Base-by-base conservation (phyloP, 92 coral and sea anemone species). In the Palythoa heliodiscus region DNA sequence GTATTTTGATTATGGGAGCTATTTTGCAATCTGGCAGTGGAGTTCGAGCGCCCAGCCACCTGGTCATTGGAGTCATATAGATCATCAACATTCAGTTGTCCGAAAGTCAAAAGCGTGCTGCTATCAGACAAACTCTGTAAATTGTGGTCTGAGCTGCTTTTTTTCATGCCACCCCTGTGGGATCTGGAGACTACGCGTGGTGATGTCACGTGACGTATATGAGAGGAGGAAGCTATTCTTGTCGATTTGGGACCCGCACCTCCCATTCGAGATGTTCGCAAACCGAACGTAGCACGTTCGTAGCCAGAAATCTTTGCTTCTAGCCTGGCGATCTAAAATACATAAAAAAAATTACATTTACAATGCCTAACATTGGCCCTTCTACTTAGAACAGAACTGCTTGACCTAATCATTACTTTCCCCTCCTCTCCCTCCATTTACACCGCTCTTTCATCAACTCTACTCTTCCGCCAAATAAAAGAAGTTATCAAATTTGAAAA, bases 291-390 rank as follows among this genome's bases (percentile, higher is more conserved):
- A 24, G 99, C 99, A 58, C 99, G 91, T 80, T 97, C 99, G 87
- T 97, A 97, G 11, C 99, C 99, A 6, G 99, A 97, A 29, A 97
- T 88, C 85, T 95, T 94, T 43, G 99, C 99, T 87, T 94, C 98
- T 24, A 97, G 87, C 52, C 99, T 88, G 12, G 99, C 93, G 14
- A 97, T 90, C 99, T 97, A 78, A 25, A 66, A 72, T 14, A 24
- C 2, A 78, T 52, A 23, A 19, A 53, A 15, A 12, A 14, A 58
- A 12, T 52, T 20, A 58, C 7, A 63, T 63, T 11, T 2, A 14
- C 48, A 63, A 15, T 20, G 20, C 4, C 2, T 60, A 60, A 25
- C 68, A 47, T 40, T 14, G 4, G 35, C 35, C 19, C 19, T n/a
- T 58, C 13, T 17, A 75, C 25, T 58, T 60, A 60, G 55, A 7